Base-by-base conservation (phyloP, 2,888 invertebrate species). In the Bugula neritina region DNA sequence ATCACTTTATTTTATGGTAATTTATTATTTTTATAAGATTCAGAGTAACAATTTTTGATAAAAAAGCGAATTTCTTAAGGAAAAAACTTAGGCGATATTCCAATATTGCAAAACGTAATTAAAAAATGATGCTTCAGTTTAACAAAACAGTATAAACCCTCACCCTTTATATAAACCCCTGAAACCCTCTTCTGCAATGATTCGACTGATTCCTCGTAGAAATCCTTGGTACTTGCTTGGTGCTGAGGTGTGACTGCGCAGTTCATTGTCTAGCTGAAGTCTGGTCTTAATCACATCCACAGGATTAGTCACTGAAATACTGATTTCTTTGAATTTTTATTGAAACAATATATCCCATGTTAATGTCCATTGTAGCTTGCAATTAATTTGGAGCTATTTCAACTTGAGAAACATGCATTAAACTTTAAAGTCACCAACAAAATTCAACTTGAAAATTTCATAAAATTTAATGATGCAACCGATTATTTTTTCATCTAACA, bases 271-370 rank as follows among this genome's bases (percentile, higher is more conserved):
- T 13, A 80, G 75, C 74, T 80, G 80, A 79, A 80, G 79, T 1
- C 80, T 76, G 29, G 77, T 79, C 76, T 80, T 80, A 5, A 80
- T 75, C 43, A 80, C 80, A 75, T 80, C 80, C 10, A 80, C 77
- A 0, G 80, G 80, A 69, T 80, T 80, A 70, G 80, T 80, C 1
- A 78, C 80, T 80, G 75, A 10, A 63, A 34, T 5, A 43, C 43
- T n/a, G n/a, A n/a, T n/a, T n/a, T n/a, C n/a, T n/a, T n/a, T n/a
- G n/a, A n/a, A n/a, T n/a, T n/a, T n/a, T n/a, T n/a, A n/a, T n/a
- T n/a, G n/a, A n/a, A n/a, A n/a, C n/a, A n/a, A n/a, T n/a, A n/a
- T n/a, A n/a, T n/a, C n/a, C n/a, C n/a, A n/a, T n/a, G n/a, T n/a
- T n/a, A n/a, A n/a, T n/a, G n/a, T n/a, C n/a, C n/a, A n/a, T n/a